Evolutionary conservation across 2,113 vertebrate species (phyloP).

Genomic region (Lagopus leucura): DNA sequence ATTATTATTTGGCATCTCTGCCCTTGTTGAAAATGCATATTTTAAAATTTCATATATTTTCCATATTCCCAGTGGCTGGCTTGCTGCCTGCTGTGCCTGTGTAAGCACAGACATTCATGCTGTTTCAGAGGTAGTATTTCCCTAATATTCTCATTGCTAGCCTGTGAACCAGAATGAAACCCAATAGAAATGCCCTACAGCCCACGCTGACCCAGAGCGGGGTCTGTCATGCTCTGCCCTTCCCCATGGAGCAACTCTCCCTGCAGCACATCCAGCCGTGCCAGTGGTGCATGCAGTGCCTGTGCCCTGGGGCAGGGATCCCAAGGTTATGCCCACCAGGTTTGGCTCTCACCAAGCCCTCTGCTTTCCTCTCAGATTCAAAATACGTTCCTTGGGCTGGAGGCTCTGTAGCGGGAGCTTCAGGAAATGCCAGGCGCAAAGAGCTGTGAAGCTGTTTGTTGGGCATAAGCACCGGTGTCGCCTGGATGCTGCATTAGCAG

Average conservation of each 20-base stretch:
- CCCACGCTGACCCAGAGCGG: background rate
- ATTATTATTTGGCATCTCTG: conserved; percentile 28
- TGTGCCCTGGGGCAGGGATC: background rate
- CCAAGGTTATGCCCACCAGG: fast-evolving
- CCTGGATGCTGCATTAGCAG: background rate
- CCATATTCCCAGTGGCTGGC: background rate
- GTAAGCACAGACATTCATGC: background rate
- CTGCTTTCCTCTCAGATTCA: background rate
- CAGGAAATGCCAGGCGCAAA: background rate
- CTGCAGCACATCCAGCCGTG: background rate
- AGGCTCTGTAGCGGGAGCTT: background rate
- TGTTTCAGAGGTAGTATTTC: background rate
- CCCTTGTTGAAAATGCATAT: background rate
- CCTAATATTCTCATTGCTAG: background rate
- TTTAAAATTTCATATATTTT: background rate
- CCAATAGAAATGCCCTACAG: background rate
- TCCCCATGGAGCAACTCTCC: background rate
- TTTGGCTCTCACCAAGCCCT: background rate
- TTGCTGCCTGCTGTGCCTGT: background rate
- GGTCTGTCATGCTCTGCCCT: background rate
- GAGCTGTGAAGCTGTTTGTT: background rate
- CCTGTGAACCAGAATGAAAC: background rate
- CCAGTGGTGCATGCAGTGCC: background rate
- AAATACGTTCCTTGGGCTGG: fast-evolving
- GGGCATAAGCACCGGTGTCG: background rate